Base-by-base conservation (phyloP, 2,888 invertebrate genomes). In the Temnothorax ravouxi region DNA sequence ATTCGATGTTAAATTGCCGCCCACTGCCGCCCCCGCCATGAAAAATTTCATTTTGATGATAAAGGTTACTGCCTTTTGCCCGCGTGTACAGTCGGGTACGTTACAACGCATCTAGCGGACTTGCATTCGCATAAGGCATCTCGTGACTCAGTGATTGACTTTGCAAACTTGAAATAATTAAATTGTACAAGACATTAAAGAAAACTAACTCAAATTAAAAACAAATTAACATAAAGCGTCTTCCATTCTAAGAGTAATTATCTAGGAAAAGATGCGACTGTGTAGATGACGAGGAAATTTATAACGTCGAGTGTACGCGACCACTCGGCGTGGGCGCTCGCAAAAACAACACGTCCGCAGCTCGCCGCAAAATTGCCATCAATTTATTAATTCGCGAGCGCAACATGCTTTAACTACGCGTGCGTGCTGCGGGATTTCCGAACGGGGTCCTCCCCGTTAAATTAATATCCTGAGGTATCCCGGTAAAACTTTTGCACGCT, bases 371-470 rank as follows among this genome's bases (percentile, higher is more conserved):
- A 47, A 56, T 59, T 76, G 64, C 38, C 25, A 38, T 76, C 21
- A 76, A 64, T 76, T 76, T 76, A 76, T 76, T 64, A 76, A 76
- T 52, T 25, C 25, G 76, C 25, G 52, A 21, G 34, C 21, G 76
- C 72, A 21, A 56, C 72, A 25, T 6, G 25, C 2, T 76, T 64
- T 13, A 64, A 52, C 38, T 41, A 18, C 38, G 21, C 47, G 44
- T n/a, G 67, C 50, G 52, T 47, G 61, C 11, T 47, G 61, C 34
- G 50, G 34, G 18, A 75, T 74, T 75, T 75, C 50, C 8, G 21
- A 34, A 62, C 29, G 50, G 18, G 15, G 5, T 50, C 18, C 56
- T 29, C 15, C 44, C 15, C 44, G 54, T n/a, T 15, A 34, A 77
- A 77, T 67, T 67, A 56, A 66, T 67, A 44, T 67, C 29, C 6